Percentiles rank a stretch among this genome's conserved stretches.
Conservation (phyloP, 2,888 invertebrate species). For the Tipula lateralis region DNA sequence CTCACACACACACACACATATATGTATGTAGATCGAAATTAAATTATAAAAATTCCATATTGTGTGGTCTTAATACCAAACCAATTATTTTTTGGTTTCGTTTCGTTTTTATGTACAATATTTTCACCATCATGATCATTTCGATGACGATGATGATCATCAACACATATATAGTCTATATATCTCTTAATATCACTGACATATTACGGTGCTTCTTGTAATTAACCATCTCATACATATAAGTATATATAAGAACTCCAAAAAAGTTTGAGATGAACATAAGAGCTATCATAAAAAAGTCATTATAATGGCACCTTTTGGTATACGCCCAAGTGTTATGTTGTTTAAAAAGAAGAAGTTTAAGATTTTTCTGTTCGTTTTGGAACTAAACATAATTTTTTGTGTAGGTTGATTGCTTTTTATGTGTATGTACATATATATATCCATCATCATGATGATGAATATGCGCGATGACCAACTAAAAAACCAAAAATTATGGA, state of each 20-base stretch:
- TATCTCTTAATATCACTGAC: background rate
- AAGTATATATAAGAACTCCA: background rate
- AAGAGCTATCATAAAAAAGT: background rate
- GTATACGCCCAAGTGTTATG: background rate
- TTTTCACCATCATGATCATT: background rate
- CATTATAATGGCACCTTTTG: slow-evolving; percentile 5
- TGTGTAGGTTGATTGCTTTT: background rate
- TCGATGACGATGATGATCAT: background rate
- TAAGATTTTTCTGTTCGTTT: background rate
- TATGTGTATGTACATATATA: background rate
- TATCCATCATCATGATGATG: background rate
- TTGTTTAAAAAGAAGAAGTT: background rate
- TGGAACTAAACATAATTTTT: background rate
- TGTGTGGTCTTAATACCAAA: slow-evolving; percentile 4
- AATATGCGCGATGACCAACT: slow-evolving; percentile 24
- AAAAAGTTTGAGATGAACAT: background rate
- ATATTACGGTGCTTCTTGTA: background rate
- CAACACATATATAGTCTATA: background rate
- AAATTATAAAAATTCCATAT: background rate
- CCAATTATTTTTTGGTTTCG: background rate
- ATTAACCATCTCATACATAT: background rate
- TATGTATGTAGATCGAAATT: no score
- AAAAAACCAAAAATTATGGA: slow-evolving; percentile 8
- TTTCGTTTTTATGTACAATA: background rate
- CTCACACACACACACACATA: background rate